Conservation (phyloP, 2,888 invertebrate species). For the Melinaea marsaeus region DNA sequence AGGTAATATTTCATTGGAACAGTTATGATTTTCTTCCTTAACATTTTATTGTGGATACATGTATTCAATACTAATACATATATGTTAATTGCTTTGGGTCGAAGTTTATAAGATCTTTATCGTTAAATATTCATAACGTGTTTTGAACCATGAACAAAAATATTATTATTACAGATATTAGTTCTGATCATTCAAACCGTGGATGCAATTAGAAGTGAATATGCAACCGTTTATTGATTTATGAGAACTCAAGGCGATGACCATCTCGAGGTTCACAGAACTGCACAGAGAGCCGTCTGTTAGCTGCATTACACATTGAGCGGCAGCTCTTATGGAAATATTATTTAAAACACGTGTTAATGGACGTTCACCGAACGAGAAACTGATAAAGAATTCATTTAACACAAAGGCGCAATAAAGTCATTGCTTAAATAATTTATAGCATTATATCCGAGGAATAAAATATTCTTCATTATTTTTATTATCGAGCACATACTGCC, state of each 20-base stretch:
- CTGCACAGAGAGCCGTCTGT: slow-evolving; percentile 65
- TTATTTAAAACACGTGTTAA: slow-evolving; percentile 67
- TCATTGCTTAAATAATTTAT: background rate
- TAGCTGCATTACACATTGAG: slow-evolving; percentile 50
- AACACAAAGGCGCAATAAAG: slow-evolving; percentile 12
- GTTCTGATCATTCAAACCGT: background rate
- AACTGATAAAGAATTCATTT: slow-evolving; percentile 19
- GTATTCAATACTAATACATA: slow-evolving; percentile 55
- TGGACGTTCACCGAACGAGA: slow-evolving; percentile 20
- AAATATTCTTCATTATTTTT: slow-evolving; percentile 19
- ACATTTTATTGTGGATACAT: slow-evolving; percentile 55
- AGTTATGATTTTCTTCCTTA: slow-evolving; percentile 75
- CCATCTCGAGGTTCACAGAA: slow-evolving; percentile 69
- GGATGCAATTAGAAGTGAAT: slow-evolving; percentile 13
- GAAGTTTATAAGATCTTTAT: slow-evolving; percentile 22
- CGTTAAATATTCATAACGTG: slow-evolving; percentile 1
- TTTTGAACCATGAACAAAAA: background rate
- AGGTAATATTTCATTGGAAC: slow-evolving; percentile 71
- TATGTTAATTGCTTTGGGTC: slow-evolving; percentile 44
- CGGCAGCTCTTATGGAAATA: slow-evolving; percentile 65
- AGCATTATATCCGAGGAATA: background rate
- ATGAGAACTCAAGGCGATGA: slow-evolving; percentile 55
- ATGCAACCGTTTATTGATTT: slow-evolving; percentile 50
- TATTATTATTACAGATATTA: background rate
- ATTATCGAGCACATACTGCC: slow-evolving; percentile 16